These are phyloP conservation scores for Cheumatopsyche charites DNA, from an alignment of 1,140 invertebrate species.

Conservation along the genomic window DNA sequence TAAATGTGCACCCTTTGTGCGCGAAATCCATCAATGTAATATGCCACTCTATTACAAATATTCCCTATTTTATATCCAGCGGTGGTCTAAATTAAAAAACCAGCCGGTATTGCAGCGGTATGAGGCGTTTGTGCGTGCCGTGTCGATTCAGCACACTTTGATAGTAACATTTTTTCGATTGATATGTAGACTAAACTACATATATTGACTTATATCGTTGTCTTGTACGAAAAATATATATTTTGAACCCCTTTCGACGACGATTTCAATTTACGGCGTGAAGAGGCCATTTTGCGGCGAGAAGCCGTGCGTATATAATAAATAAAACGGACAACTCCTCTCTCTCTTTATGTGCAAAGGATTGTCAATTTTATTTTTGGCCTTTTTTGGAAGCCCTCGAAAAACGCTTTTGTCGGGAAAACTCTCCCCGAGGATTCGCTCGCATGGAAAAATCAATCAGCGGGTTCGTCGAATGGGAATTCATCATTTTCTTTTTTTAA, in stretches of 20 bases:
- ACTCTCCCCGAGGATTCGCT: not conserved
- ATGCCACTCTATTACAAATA: constrained; percentile 15
- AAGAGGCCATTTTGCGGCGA: constrained; percentile 32
- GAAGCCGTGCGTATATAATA: constrained; percentile 43
- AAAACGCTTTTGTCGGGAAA: constrained; percentile 6
- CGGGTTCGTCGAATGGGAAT: not conserved
- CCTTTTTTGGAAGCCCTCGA: constrained; percentile 1
- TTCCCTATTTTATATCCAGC: constrained; percentile 1
- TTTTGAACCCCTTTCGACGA: not conserved
- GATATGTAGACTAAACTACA: too few species aligned
- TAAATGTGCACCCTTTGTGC: constrained; percentile 16
- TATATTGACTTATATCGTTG: too few species aligned
- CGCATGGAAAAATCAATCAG: constrained; percentile 22
- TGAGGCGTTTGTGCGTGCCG: too few species aligned
- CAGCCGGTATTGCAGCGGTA: too few species aligned
- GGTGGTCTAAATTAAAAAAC: too few species aligned
- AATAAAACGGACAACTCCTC: constrained; percentile 22
- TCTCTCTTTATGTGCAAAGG: constrained; percentile 7
- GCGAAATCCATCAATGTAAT: constrained; percentile 21
- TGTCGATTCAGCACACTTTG: too few species aligned
- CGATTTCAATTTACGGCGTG: constrained; percentile 31
- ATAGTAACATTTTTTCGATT: too few species aligned
- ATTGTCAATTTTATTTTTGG: constrained; percentile 26
- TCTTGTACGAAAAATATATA: too few species aligned
- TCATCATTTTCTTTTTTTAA: not conserved